Evolutionary conservation across 1,140 invertebrate species (phyloP).

Genomic region (Drosophila sproati): DNA sequence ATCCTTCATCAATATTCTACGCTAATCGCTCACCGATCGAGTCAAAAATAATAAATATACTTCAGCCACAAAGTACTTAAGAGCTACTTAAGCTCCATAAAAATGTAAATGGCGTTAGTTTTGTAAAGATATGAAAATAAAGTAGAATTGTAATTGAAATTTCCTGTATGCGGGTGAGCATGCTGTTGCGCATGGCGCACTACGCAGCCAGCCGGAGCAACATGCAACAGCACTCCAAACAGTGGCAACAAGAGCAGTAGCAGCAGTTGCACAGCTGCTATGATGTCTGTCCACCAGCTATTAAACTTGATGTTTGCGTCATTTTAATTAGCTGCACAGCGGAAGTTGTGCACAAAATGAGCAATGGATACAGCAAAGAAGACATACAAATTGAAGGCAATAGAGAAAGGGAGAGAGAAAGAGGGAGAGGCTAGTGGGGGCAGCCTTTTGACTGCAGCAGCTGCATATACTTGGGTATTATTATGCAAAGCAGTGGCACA

Average conservation of each 20-base stretch:
- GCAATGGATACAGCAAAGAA: conserved; percentile 2
- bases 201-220: background rate
- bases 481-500: conserved; percentile 67
- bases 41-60: background rate
- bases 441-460: conserved; percentile 18
- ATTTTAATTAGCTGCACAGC: conserved; percentile 73
- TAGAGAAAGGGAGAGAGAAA: conserved; percentile 1
- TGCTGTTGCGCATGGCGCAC: conserved; percentile 57
- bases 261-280: conserved; percentile 8
- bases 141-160: conserved; percentile 24
- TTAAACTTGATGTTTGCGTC: conserved; percentile 59
- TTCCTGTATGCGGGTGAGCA: conserved; percentile 57
- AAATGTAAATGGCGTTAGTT: conserved; percentile 4
- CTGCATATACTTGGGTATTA: conserved; percentile 48
- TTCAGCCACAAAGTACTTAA: background rate
- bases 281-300: conserved; percentile 21
- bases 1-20: background rate
- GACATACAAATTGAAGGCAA: background rate
- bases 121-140: conserved; percentile 1
- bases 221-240: conserved; percentile 18
- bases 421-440: conserved; percentile 3
- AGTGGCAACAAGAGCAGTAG: background rate
- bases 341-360: conserved; percentile 60
- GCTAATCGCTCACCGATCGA: background rate
- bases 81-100: background rate